Evolutionary conservation across 2,888 invertebrate genomes (phyloP).

Genomic region (Alviniconcha strummeri): DNA sequence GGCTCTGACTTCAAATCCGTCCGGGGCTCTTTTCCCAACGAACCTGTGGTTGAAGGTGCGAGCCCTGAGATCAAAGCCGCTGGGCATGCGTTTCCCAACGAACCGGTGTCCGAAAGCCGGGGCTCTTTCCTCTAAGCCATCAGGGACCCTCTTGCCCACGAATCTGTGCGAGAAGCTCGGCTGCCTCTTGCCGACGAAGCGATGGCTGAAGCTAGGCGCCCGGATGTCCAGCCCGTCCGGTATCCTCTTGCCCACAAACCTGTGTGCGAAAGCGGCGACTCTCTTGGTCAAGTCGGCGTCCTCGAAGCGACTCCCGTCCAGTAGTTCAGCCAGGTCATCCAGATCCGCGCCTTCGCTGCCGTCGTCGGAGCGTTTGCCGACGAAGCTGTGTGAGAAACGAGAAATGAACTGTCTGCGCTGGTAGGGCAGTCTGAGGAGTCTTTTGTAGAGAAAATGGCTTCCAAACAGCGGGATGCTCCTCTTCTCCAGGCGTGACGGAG

Average conservation of each 20-base stretch:
- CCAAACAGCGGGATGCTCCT: slow-evolving; percentile 28
- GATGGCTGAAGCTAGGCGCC: slow-evolving; percentile 26
- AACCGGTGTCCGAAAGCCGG: slow-evolving; percentile 28
- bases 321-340: neutral
- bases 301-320: neutral
- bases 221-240: slow-evolving; percentile 2
- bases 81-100: slow-evolving; percentile 34
- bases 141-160: slow-evolving; percentile 36
- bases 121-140: slow-evolving; percentile 16
- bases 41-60: slow-evolving; percentile 23
- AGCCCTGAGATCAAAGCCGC: neutral
- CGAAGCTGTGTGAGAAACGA: slow-evolving; percentile 31
- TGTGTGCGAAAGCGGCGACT: slow-evolving; percentile 10
- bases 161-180: slow-evolving; percentile 35
- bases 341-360: neutral
- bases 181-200: slow-evolving; percentile 35
- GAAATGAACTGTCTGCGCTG: slow-evolving; percentile 28
- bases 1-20: neutral
- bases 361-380: slow-evolving; percentile 28
- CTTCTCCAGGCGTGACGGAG: neutral
- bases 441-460: slow-evolving; percentile 31
- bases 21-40: slow-evolving; percentile 35
- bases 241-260: slow-evolving; percentile 25
- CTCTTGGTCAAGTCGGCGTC: slow-evolving; percentile 23
- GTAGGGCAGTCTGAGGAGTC: slow-evolving; percentile 27